Percentiles rank a stretch among this genome's conserved stretches.
Evolutionary conservation across 2,797 vertebrate genomes (phyloP).

Genomic region (Naso thynnoides): DNA sequence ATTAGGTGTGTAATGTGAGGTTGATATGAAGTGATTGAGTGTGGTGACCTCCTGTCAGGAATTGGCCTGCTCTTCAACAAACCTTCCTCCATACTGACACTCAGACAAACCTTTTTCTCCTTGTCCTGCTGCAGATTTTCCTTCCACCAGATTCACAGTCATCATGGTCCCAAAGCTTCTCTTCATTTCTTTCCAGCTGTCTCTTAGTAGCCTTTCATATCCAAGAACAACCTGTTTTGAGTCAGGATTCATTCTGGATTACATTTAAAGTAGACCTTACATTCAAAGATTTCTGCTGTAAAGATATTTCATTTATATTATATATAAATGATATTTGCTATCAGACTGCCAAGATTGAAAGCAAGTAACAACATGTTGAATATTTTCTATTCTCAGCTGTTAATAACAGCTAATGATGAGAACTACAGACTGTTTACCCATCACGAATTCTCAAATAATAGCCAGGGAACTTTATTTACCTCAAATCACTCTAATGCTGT

Average conservation of each 20-base stretch:
- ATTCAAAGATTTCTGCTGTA: slow-evolving; percentile 15
- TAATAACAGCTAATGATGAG: no score
- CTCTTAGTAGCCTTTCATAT: slow-evolving; percentile 20
- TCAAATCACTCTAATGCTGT: neutral
- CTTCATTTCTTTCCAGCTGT: slow-evolving; percentile 27
- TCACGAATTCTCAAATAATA: no score
- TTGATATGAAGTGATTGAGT: slow-evolving; percentile 83
- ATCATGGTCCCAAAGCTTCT: slow-evolving; percentile 10
- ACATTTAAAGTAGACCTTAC: neutral
- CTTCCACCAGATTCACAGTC: slow-evolving; percentile 20
- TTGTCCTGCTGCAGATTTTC: slow-evolving; percentile 21
- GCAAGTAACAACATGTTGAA: no score
- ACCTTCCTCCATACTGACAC: slow-evolving; percentile 65
- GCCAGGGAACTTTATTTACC: no score
- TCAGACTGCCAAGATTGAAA: no score
- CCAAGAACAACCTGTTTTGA: slow-evolving; percentile 9
- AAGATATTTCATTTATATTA: neutral
- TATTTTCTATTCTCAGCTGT: no score
- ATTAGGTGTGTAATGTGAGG: slow-evolving; percentile 83
- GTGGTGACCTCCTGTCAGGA: slow-evolving; percentile 82
- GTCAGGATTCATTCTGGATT: slow-evolving; percentile 32
- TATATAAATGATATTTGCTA: no score
- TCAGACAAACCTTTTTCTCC: slow-evolving; percentile 41
- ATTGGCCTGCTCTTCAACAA: slow-evolving; percentile 64
- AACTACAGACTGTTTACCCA: no score